Percentiles rank a stretch among this genome's conserved stretches.
Conservation (phyloP, 2,113 vertebrate genomes). For the Glareola pratincola region DNA sequence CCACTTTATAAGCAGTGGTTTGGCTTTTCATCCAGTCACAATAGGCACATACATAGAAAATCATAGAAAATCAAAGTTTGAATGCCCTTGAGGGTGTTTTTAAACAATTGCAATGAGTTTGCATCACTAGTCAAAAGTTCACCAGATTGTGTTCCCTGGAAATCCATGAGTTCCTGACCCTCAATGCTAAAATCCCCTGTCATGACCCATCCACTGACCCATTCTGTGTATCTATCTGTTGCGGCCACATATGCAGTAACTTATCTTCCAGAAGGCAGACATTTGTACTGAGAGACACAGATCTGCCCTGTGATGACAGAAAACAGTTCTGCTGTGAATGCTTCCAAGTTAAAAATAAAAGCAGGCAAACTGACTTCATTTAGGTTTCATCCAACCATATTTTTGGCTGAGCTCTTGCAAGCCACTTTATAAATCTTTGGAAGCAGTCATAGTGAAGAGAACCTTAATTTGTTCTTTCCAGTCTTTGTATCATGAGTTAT, state of each 20-base stretch:
- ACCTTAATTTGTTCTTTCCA: not conserved
- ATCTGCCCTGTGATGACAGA: not conserved
- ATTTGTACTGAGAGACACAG: not conserved
- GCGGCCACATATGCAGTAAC: not conserved
- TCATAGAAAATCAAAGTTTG: not conserved
- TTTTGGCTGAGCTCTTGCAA: slow-evolving; percentile 3
- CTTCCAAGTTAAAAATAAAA: not conserved
- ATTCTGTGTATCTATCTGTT: not conserved
- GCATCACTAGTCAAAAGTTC: not conserved
- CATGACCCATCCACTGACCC: not conserved
- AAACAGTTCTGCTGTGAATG: not conserved
- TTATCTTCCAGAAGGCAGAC: not conserved
- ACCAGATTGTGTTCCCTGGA: not conserved
- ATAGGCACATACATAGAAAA: not conserved
- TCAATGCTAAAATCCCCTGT: not conserved
- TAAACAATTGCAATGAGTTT: not conserved
- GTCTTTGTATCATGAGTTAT: not conserved
- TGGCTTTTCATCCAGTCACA: not conserved
- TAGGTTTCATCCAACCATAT: not conserved
- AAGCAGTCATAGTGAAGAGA: not conserved
- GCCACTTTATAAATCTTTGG: not conserved
- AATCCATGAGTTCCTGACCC: not conserved
- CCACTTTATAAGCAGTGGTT: not conserved
- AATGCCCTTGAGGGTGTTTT: not conserved
- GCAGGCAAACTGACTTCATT: not conserved